Evolutionary conservation across 1,140 invertebrate genomes (phyloP), one percentile per base, ranked within the genome.

Genomic region (Psix sp.): DNA sequence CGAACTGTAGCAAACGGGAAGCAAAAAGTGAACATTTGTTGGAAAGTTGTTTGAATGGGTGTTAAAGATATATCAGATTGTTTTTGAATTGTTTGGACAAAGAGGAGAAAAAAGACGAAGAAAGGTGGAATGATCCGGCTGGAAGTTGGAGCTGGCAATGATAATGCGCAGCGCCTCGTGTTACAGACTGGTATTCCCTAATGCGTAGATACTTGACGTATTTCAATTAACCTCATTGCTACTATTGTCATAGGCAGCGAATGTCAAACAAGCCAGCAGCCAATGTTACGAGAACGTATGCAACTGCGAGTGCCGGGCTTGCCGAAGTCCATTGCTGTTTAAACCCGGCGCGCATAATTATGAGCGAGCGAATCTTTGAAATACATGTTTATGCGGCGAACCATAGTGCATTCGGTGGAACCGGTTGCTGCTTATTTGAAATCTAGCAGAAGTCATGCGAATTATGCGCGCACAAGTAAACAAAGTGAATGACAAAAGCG

Each of bases 171-270:
- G 18, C 36, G 38, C 38, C 43, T 14, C 5, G 31, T 57, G 31
- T 42, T 43, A 45, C 39, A 20, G 38, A 13, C 31, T 18, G 16
- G 76, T 74, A 80, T 77, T 79, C 73, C 65, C 67, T 75, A 63
- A 60, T 59, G 52, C 59, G 56, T 56, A 52, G 68, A 73, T 79
- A 68, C 76, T 82, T 81, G 81, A 82, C 78, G 78, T 83, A 83
- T 82, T 82, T 82, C 82, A 83, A 82, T 83, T 82, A 83, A 82
- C 80, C 78, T 82, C 80, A 83, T 82, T 82, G 78, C 76, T 42
- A 67, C 42, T 59, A 57, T 79, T 75, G 74, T 79, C 79, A 78
- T 66, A 73, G 56, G 77, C 67, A 72, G 71, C 70, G 78, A 80
- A 80, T 82, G 74, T 81, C 80, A 81, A 81, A 79, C 76, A 79